Percentiles rank a stretch among this genome's conserved stretches.
These are phyloP conservation scores for Ophion slaviceki DNA, from an alignment of 2,888 invertebrate genomes.

Conservation along the genomic window DNA sequence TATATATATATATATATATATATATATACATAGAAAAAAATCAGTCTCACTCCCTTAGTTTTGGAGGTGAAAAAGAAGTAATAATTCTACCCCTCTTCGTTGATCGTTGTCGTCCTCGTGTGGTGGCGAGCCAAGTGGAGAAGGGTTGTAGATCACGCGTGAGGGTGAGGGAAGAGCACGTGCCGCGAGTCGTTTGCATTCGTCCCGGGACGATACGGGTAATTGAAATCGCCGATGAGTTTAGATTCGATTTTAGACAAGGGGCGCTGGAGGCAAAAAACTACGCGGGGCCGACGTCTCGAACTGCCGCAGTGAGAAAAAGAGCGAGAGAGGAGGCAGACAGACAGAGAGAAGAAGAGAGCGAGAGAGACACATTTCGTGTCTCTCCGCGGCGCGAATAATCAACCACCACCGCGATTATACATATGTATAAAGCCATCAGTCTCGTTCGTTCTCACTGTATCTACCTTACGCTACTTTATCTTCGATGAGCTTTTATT, in stretches of 20 bases:
- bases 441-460: conserved; percentile 35
- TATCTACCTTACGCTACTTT: conserved; percentile 20
- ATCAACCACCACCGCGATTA: conserved; percentile 55
- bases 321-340: conserved; percentile 20
- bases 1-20: no score
- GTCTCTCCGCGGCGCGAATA: conserved; percentile 53
- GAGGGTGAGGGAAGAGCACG: conserved; percentile 58
- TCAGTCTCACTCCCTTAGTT: conserved; percentile 22
- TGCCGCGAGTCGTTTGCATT: conserved; percentile 65
- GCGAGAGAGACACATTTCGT: conserved; percentile 20
- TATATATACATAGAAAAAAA: background rate
- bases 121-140: conserved; percentile 43
- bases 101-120: conserved; percentile 51
- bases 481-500: conserved; percentile 41
- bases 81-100: conserved; percentile 24
- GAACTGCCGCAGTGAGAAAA: conserved; percentile 38
- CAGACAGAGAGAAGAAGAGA: background rate
- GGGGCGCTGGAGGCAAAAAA: conserved; percentile 58
- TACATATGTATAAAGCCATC: conserved; percentile 59
- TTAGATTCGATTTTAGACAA: conserved; percentile 77
- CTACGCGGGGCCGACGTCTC: conserved; percentile 47
- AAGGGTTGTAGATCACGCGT: conserved; percentile 55
- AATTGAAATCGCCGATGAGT: conserved; percentile 75
- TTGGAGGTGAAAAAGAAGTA: conserved; percentile 24
- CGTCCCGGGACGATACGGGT: conserved; percentile 68